phyloP scores from a whole-genome alignment of 1,140 invertebrate species.

The Ridgeia piscesae region DNA sequence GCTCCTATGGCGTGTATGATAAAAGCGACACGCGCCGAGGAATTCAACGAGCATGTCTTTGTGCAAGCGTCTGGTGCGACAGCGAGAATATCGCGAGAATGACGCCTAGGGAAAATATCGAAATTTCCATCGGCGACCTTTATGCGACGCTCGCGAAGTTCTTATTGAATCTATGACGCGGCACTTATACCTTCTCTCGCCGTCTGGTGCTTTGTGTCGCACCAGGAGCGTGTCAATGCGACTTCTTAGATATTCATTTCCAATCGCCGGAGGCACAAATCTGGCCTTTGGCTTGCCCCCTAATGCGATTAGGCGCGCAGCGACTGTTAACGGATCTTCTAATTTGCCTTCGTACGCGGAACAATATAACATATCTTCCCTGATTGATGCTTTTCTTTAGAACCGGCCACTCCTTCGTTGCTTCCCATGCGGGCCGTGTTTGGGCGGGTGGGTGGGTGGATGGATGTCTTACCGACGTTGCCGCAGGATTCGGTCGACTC shows the following conservation, averaged over 20 bases:
- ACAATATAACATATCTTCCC: background rate
- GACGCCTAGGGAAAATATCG: background rate
- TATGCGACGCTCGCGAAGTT: background rate
- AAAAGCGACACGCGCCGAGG: background rate
- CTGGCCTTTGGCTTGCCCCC: background rate
- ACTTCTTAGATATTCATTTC: background rate
- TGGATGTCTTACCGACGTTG: background rate
- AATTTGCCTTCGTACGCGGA: background rate
- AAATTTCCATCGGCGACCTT: background rate
- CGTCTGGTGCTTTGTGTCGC: background rate
- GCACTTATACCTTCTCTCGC: background rate
- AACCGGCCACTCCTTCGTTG: background rate
- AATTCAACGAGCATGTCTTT: background rate
- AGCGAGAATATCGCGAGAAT: background rate
- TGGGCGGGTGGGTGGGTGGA: background rate
- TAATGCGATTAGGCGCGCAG: background rate
- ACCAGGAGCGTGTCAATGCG: background rate
- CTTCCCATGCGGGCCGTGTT: background rate
- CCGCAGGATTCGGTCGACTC: background rate
- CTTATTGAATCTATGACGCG: background rate
- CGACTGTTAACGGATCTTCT: background rate
- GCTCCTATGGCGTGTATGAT: background rate
- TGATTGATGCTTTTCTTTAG: background rate
- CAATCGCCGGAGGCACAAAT: background rate
- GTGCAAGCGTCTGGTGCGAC: background rate